These are phyloP conservation scores for Cynodonichthys magdalenae DNA, from an alignment of 2,797 vertebrate species.

Conservation along the genomic window DNA sequence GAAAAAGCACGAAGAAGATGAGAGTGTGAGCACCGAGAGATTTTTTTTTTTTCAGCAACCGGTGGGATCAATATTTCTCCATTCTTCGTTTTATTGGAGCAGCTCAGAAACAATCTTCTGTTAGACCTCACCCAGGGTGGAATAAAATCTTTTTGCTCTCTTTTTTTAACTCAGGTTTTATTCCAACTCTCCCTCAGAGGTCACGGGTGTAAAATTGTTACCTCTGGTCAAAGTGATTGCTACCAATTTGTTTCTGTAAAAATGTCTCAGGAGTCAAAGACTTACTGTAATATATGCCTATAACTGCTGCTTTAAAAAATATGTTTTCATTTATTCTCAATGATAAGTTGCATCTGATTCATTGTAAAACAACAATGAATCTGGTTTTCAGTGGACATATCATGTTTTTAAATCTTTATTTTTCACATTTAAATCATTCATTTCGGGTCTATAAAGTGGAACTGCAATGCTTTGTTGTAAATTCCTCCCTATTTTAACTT, in stretches of 20 bases:
- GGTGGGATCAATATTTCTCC: slow-evolving; percentile 67
- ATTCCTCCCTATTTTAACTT: too few species aligned
- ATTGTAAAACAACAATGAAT: too few species aligned
- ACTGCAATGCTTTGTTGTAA: too few species aligned
- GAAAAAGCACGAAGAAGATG: slow-evolving; percentile 28
- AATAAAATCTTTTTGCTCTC: slow-evolving; percentile 45
- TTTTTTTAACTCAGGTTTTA: slow-evolving; percentile 9
- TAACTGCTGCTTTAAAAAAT: background rate
- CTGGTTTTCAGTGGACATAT: too few species aligned
- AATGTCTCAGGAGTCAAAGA: background rate
- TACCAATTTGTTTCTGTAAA: background rate
- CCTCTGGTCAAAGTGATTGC: slow-evolving; percentile 26
- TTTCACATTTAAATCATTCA: too few species aligned
- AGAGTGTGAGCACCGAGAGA: slow-evolving; percentile 33
- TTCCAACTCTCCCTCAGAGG: slow-evolving; percentile 25
- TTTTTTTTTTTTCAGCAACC: slow-evolving; percentile 39
- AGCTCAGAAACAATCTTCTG: slow-evolving; percentile 63
- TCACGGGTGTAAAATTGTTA: slow-evolving; percentile 14
- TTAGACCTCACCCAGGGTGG: slow-evolving; percentile 42
- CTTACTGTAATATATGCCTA: background rate
- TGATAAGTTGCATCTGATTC: too few species aligned
- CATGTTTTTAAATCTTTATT: too few species aligned
- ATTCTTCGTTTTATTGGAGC: slow-evolving; percentile 62
- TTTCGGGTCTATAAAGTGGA: too few species aligned
- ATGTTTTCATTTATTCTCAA: too few species aligned